Evolutionary conservation across 2,888 invertebrate genomes (phyloP), one percentile per base, ranked within the genome.

Genomic region (Caenorhabditis doughertyi): DNA sequence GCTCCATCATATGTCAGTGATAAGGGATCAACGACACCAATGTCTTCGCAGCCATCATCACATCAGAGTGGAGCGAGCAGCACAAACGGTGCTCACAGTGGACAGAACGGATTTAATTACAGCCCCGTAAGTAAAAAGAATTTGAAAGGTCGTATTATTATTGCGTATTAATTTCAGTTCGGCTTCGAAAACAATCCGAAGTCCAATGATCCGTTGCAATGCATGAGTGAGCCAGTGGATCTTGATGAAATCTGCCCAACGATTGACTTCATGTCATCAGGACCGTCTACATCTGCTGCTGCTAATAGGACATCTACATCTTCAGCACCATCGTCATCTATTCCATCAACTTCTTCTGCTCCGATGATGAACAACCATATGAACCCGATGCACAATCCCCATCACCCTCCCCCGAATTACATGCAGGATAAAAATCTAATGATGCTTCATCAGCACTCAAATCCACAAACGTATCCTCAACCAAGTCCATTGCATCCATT

Each of bases 241-340:
- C 35, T 81, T 25, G 81, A 81, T 21, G 81, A 81, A 3, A 76
- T 81, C 7, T 56, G 56, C n/a, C 76, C 81, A 21, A 76, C 81
- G 2, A 16, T 70, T 0, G 42, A 60, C 56, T 67, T 60, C 27
- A 62, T 62, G 51, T n/a, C n/a, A n/a, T 35, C 25, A 3, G 13
- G 27, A 18, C 16, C 47, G 11, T 32, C 67, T 1, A 29, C 60
- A 4, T 49, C 60, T 0, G n/a, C 60, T 1, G 27, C 55, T 29
- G 23, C 35, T 16, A 35, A n/a, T 53, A 7, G 23, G 2, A 29
- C 55, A 29, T 55, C 55, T 1, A 55, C 55, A 11, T 55, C 64
- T 18, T 62, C 62, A 23, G 44, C 62, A 13, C 23, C 64, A 29
- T n/a, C 35, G 4, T 18, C 58, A n/a, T 16, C 60, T 42, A 39